phyloP scores from a whole-genome alignment of 2,888 invertebrate species.

The Neoaliturus tenellus region DNA sequence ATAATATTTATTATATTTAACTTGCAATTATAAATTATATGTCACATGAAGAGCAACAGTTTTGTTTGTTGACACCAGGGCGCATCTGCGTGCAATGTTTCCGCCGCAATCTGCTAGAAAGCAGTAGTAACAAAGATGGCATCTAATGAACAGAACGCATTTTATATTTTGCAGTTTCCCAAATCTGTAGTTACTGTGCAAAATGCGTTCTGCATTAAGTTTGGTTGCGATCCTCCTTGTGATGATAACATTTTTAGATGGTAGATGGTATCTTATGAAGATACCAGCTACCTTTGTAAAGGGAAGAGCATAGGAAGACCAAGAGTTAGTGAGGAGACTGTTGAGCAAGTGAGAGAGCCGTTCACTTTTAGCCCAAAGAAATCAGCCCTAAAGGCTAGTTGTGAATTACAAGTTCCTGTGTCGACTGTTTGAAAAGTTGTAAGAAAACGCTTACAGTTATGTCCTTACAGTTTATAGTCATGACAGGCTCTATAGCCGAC shows the following conservation, averaged over 20 bases:
- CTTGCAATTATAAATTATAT: background rate
- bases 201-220: constrained; percentile 52
- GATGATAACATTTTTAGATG: constrained; percentile 35
- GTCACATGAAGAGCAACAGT: constrained; percentile 9
- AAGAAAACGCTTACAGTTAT: background rate
- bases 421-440: constrained; percentile 11
- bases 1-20: background rate
- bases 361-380: constrained; percentile 38
- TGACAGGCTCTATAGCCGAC: constrained; percentile 8
- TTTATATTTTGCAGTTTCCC: constrained; percentile 40
- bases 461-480: constrained; percentile 15
- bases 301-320: constrained; percentile 49
- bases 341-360: constrained; percentile 44
- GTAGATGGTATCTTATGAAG: constrained; percentile 34
- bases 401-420: constrained; percentile 31
- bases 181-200: constrained; percentile 55
- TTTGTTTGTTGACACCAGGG: background rate
- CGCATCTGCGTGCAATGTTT: constrained; percentile 9
- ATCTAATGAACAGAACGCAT: background rate
- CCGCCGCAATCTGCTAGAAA: constrained; percentile 15
- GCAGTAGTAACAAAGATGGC: constrained; percentile 40
- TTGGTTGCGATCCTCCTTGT: constrained; percentile 39
- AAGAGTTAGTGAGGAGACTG: constrained; percentile 38
- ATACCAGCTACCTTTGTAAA: constrained; percentile 42
- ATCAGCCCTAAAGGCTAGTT: constrained; percentile 32